phyloP scores from a whole-genome alignment of 35 echinoderm and acorn worm species.

The Hemicentrotus pulcherrimus region DNA sequence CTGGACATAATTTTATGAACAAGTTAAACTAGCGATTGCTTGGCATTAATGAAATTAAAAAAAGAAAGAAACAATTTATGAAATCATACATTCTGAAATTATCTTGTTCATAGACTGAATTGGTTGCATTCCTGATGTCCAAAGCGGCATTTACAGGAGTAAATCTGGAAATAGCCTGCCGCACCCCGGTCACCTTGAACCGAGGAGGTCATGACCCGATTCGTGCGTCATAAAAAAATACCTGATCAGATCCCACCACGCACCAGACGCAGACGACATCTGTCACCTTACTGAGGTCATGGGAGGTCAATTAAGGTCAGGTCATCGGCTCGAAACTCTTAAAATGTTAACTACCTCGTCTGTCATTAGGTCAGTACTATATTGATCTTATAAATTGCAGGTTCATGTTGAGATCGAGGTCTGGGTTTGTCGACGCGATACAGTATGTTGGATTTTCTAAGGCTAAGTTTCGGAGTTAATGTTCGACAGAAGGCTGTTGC shows the following conservation, averaged over 20 bases:
- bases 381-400: neutral
- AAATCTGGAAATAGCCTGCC: neutral
- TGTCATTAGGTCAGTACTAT: neutral
- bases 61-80: too few species aligned
- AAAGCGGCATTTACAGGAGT: neutral
- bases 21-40: too few species aligned
- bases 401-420: neutral
- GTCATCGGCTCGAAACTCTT: neutral
- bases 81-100: too few species aligned
- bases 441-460: too few species aligned
- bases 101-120: neutral
- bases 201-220: neutral
- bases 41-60: too few species aligned
- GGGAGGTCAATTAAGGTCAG: neutral
- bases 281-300: neutral
- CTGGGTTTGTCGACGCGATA: too few species aligned
- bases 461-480: too few species aligned
- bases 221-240: constrained; percentile 19
- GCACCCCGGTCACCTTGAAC: neutral
- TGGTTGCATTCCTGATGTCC: neutral
- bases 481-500: too few species aligned
- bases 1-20: too few species aligned
- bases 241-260: neutral
- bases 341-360: neutral
- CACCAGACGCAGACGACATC: neutral